These are phyloP conservation scores for Babyrousa celebensis DNA, from an alignment of 2,797 vertebrate genomes.

Conservation along the genomic window DNA sequence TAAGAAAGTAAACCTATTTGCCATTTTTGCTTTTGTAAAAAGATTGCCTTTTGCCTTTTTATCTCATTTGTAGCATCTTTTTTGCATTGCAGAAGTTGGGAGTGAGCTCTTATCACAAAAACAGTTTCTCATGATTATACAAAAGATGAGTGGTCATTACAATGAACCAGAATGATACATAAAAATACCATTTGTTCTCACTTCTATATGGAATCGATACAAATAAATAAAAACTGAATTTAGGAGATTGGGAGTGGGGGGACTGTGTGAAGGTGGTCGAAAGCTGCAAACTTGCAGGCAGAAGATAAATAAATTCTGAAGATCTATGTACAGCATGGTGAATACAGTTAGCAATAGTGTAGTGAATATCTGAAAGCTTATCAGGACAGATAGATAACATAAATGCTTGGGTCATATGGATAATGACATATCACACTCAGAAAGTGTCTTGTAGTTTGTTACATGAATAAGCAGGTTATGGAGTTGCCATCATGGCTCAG, in stretches of 20 bases:
- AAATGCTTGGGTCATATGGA: slow-evolving; percentile 14
- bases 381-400: background rate
- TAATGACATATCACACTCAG: background rate
- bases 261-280: background rate
- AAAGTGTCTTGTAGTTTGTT: background rate
- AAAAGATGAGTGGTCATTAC: background rate
- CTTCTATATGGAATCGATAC: background rate
- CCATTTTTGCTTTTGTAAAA: background rate
- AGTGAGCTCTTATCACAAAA: background rate
- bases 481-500: no score
- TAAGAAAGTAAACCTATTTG: background rate
- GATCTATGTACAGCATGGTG: background rate
- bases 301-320: background rate
- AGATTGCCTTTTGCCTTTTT: background rate
- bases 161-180: background rate
- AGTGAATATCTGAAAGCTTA: background rate
- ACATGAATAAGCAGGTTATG: slow-evolving; percentile 7
- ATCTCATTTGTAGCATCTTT: background rate
- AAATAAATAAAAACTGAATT: background rate
- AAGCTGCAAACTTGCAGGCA: background rate
- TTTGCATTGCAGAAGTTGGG: slow-evolving; percentile 22
- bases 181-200: background rate
- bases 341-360: background rate
- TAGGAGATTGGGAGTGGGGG: rapidly evolving
- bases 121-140: background rate